phyloP scores from a whole-genome alignment of 1,140 invertebrate genomes.

The Scaptomyza graminum region DNA sequence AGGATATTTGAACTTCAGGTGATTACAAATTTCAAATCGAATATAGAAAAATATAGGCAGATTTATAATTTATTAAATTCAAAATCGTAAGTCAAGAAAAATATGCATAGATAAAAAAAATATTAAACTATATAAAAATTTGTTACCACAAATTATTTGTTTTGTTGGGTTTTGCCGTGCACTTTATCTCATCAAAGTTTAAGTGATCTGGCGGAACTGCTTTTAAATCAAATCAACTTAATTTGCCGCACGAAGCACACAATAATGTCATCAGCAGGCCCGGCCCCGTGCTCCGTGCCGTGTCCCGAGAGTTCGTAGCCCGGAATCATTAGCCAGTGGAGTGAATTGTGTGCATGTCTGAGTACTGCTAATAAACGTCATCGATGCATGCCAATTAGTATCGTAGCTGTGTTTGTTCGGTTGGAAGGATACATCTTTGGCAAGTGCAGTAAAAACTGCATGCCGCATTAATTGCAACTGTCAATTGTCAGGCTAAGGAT shows the following conservation, averaged over 20 bases:
- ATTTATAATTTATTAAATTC: too few relatives aligned
- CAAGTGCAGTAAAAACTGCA: slow-evolving; percentile 60
- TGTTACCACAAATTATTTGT: too few relatives aligned
- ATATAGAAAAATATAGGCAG: too few relatives aligned
- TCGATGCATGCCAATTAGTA: slow-evolving; percentile 79
- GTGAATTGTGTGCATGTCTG: slow-evolving; percentile 52
- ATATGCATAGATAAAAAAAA: too few relatives aligned
- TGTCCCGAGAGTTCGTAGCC: too few relatives aligned
- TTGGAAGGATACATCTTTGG: slow-evolving; percentile 47
- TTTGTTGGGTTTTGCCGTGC: not conserved
- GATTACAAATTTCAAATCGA: too few relatives aligned
- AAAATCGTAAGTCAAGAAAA: too few relatives aligned
- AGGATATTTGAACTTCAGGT: too few relatives aligned
- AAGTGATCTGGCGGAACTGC: slow-evolving; percentile 7
- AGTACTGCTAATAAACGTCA: slow-evolving; percentile 78
- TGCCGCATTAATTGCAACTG: slow-evolving; percentile 78
- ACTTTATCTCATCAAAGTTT: not conserved
- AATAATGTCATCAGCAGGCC: slow-evolving; percentile 61
- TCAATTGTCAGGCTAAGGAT: slow-evolving; percentile 42
- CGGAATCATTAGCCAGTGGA: slow-evolving; percentile 6
- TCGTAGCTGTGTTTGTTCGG: not conserved
- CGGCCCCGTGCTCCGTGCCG: not conserved
- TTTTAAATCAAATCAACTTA: slow-evolving; percentile 77
- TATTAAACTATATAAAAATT: too few relatives aligned
- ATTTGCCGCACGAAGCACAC: slow-evolving; percentile 73